A percentile compares a stretch with the other conserved stretches of the same genome.
phyloP scores from a whole-genome alignment of 2,797 vertebrate genomes.

The Anolis apletophallus region DNA sequence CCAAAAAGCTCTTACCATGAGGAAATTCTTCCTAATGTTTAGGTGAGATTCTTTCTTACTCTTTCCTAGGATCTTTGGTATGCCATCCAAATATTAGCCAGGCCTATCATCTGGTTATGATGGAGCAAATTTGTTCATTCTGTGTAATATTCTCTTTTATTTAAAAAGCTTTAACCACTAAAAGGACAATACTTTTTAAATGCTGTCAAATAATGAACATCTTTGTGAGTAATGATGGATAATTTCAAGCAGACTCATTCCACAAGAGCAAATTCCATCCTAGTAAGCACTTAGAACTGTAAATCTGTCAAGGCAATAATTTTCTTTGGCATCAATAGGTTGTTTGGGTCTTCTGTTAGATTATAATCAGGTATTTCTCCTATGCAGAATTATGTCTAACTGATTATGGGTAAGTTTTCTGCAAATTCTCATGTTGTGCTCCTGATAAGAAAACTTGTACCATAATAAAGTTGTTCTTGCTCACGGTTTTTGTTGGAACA shows the following conservation, averaged over 20 bases:
- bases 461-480: neutral
- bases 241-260: neutral
- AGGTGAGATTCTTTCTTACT: no score
- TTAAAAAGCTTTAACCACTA: neutral
- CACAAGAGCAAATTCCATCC: neutral
- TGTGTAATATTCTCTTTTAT: neutral
- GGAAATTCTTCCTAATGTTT: no score
- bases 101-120: neutral
- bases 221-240: no score
- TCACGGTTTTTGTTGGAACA: neutral
- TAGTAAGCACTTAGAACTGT: neutral
- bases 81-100: no score
- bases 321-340: neutral
- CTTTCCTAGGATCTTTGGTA: no score
- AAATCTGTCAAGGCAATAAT: neutral
- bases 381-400: neutral
- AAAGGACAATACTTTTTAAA: neutral
- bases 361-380: neutral
- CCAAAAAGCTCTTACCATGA: no score
- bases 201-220: neutral
- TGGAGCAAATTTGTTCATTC: neutral
- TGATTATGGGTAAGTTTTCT: neutral
- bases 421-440: neutral
- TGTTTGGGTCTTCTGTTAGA: neutral
- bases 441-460: neutral